These are phyloP conservation scores for Urocolius indicus DNA, from an alignment of 2,113 vertebrate genomes.

Conservation along the genomic window DNA sequence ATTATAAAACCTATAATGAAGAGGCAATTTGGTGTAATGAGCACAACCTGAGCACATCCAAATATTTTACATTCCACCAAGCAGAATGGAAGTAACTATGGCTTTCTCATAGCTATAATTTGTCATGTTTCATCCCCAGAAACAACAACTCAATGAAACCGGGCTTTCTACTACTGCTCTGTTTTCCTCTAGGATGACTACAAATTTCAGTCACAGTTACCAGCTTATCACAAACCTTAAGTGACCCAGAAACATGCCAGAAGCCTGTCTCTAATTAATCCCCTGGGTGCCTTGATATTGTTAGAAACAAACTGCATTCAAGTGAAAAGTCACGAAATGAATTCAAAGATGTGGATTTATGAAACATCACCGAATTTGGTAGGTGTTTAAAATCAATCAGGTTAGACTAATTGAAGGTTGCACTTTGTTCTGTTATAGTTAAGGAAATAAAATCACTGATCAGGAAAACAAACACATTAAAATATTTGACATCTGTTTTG, in stretches of 20 bases:
- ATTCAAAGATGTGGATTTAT: conserved; percentile 68
- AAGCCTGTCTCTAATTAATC: conserved; percentile 31
- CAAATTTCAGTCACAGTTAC: conserved; percentile 56
- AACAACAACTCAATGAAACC: conserved; percentile 11
- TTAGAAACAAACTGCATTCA: conserved; percentile 8
- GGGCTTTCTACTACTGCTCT: conserved; percentile 33
- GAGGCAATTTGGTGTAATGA: background rate
- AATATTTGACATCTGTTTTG: background rate
- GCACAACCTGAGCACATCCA: conserved; percentile 30
- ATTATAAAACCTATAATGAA: background rate
- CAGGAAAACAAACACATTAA: background rate
- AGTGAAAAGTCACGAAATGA: conserved; percentile 71
- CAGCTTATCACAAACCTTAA: conserved; percentile 49
- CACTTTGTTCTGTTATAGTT: conserved; percentile 36
- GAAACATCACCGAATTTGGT: conserved; percentile 40
- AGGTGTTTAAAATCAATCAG: conserved; percentile 67
- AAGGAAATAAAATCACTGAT: background rate
- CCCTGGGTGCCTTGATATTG: conserved; percentile 5
- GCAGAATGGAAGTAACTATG: background rate
- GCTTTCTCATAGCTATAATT: conserved; percentile 21
- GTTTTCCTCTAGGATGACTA: conserved; percentile 52
- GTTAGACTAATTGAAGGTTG: conserved; percentile 36
- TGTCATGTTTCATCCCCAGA: conserved; percentile 18
- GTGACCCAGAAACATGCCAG: conserved; percentile 29
- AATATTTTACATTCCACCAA: conserved; percentile 29